phyloP scores from a whole-genome alignment of 2,113 vertebrate species.

The Grammomys dolichurus region DNA sequence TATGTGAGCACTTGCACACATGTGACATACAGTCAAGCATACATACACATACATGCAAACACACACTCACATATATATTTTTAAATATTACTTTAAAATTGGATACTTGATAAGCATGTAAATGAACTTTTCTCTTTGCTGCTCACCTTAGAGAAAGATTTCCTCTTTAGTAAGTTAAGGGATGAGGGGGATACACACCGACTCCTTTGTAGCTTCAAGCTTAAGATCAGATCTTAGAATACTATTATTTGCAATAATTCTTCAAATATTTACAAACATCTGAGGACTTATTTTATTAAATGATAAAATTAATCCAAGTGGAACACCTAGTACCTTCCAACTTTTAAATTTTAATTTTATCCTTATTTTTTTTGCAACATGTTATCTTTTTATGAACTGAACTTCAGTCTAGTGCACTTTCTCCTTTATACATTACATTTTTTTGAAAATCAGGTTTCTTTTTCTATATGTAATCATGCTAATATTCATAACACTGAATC shows the following conservation, averaged over 20 bases:
- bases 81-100: conserved; percentile 19
- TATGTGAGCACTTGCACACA: background rate
- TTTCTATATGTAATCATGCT: conserved; percentile 3
- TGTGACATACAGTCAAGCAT: background rate
- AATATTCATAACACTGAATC: background rate
- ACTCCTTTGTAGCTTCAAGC: conserved; percentile 16
- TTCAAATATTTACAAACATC: conserved; percentile 24
- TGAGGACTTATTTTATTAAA: background rate
- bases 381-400: background rate
- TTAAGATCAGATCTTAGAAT: background rate
- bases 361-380: background rate
- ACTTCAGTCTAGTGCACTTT: background rate
- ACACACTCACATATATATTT: background rate
- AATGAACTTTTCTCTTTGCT: background rate
- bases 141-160: background rate
- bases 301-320: background rate
- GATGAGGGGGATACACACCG: background rate
- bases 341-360: conserved; percentile 40
- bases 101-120: background rate
- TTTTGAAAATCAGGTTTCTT: background rate
- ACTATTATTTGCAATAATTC: background rate
- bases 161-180: background rate
- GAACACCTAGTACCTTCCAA: background rate
- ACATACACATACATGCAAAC: background rate
- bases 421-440: background rate